Conservation (phyloP, 2,113 vertebrate genomes). For the Heterocephalus glaber region DNA sequence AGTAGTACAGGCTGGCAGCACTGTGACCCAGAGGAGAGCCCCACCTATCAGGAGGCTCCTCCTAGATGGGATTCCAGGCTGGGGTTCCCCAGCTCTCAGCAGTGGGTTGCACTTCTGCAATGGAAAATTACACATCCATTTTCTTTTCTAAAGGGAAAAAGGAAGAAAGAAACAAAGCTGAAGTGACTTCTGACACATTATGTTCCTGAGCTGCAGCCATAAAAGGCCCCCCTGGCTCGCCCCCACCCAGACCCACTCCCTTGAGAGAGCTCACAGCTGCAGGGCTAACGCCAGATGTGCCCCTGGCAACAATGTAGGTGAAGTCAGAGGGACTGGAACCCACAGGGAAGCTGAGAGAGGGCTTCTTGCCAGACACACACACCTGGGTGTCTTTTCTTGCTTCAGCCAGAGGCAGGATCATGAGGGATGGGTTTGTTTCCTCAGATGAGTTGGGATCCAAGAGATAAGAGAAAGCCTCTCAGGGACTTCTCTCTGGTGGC, state of each 20-base stretch:
- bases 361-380: fast-evolving
- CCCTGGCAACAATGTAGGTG: neutral
- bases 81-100: neutral
- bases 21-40: neutral
- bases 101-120: slow-evolving; percentile 27
- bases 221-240: neutral
- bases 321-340: neutral
- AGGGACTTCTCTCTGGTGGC: neutral
- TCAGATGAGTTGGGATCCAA: neutral
- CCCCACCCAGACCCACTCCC: neutral
- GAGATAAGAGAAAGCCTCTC: neutral
- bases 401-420: fast-evolving
- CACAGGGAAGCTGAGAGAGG: neutral
- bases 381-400: neutral
- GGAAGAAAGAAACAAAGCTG: neutral
- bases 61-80: neutral
- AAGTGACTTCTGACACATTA: neutral
- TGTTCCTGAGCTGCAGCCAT: fast-evolving
- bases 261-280: neutral
- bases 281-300: neutral
- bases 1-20: neutral
- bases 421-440: neutral
- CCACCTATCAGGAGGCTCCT: neutral
- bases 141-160: slow-evolving; percentile 50
- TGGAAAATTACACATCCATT: neutral